Evolutionary conservation across 2,797 vertebrate species (phyloP), one percentile per base, ranked within the genome.

Genomic region (Coccyzus lansbergi): DNA sequence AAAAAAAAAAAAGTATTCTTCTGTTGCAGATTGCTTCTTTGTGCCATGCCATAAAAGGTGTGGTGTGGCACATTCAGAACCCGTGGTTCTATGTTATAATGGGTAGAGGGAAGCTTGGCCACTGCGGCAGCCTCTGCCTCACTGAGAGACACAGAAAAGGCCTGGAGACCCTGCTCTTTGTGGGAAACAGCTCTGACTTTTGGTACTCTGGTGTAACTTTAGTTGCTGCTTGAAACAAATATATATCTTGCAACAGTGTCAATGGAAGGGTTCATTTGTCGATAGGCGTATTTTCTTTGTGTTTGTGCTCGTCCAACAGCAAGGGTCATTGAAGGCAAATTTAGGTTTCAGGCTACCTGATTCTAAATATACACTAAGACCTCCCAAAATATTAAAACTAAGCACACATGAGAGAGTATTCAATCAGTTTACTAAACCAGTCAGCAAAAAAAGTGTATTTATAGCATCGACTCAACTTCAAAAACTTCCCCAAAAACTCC

Each of bases 121-220:
- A 3, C 9, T 22, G 9, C 16, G 34, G 15, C 33, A 80, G 28
- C 48, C 46, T 86, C 71, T 94, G 75, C 44, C 65, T 91, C 51
- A 22, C 67, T 28, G 44, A 55, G 56, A 65, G 59, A 7, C 46
- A 31, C 17, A 52, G 25, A 31, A 10, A 33, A 36, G 80, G 18
- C 34, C 40, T 36, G 56, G 44, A 67, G 40, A 78, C 93, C 62
- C 91, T 81, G 76, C 10, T 25, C 34, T 78, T 36, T 3, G 0
- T 33, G 42, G 88, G 65, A 93, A 96, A 46, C 36, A n/a, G 48
- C 83, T 92, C 83, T 69, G 92, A 79, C 53, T 83, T 60, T 52
- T 88, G 81, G 67, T 52, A 58, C 55, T 59, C 67, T 7, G 5
- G 1, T 80, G 65, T 83, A 72, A 86, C 58, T 93, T 75, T 36